Base-by-base conservation (phyloP, 2,113 vertebrate species). In the Camelus bactrianus region DNA sequence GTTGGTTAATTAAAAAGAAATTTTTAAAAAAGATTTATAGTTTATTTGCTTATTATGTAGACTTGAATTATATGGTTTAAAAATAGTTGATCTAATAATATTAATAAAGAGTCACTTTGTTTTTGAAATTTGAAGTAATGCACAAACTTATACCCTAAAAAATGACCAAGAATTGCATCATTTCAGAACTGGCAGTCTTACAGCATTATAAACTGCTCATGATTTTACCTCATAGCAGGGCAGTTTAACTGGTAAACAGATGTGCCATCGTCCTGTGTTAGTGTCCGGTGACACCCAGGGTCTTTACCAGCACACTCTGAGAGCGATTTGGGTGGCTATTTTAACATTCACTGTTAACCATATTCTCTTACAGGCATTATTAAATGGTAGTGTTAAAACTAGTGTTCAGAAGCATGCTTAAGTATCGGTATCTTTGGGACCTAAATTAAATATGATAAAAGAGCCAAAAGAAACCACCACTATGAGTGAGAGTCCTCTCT, bases 11-110 rank as follows among this genome's bases (percentile, higher is more conserved):
- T 93, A 22, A 38, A 80, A 84, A 72, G 35, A 56, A 35, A 38
- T 15, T 88, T 60, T 38, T 26, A n/a, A 35, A 56, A n/a, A 65
- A 64, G 2, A 65, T 67, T 72, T 72, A 62, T 4, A 80, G 24
- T 95, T 95, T 26, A 60, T 60, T 85, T 96, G 48, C 32, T 46
- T 95, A 73, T 94, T 95, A 60, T n/a, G 15, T 95, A 91, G 62
- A 91, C 32, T 92, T 94, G 48, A 92, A 54, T 83, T 62, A 67
- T 10, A 9, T 48, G 30, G 83, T 87, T 94, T 97, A 48, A 89
- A 93, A 94, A 82, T 80, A 75, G 35, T 72, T 46, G 10, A 54
- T 79, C 56, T 88, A 80, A 67, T 77, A 94, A 19, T 92, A 70
- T 38, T 95, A 82, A 69, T 92, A n/a, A 73, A 77, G 38, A 52